Base-by-base conservation (phyloP, 2,888 invertebrate species). In the Zele albiditarsus region DNA sequence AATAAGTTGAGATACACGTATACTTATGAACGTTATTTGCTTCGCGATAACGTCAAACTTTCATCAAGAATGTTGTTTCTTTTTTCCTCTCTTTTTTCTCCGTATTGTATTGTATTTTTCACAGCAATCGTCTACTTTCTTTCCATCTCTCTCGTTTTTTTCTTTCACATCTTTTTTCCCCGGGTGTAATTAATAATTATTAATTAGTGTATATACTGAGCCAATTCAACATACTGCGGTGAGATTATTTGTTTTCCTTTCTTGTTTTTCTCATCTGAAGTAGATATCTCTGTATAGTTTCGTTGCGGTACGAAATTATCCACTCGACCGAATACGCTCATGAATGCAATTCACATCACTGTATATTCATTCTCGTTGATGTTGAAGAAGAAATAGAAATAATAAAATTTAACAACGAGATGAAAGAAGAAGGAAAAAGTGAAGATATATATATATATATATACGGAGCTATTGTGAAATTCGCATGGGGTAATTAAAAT, bases 401-500 rank as follows among this genome's bases (percentile, higher is more conserved):
- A 58, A 57, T 27, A 57, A 23, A 62, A 60, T n/a, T 28, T 33
- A 70, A 66, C 5, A 38, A 70, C 25, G 38, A 20, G 58, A 25
- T 25, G 31, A 25, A 38, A 20, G 20, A 69, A 74, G 33, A 28
- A 20, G n/a, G 63, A 74, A 49, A 28, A 38, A 25, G 42, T 65
- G 57, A 58, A 70, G 16, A 28, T 57, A 53, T 53, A 28, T 68
- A 31, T 62, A 16, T 12, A 42, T 12, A 62, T 70, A 25, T 25
- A 46, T 46, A 46, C 27, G 23, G 8, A 53, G 62, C 53, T 53
- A 53, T 53, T 23, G 53, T 31, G 53, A 53, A 68, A 74, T 74
- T 69, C 62, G 69, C 63, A 53, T 69, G 62, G 27, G 25, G 74
- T 74, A 74, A 74, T 74, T 74, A 74, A 74, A 74, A 28, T 31